Conservation (phyloP, 2,888 invertebrate species). For the Hoplodrina ambigua region DNA sequence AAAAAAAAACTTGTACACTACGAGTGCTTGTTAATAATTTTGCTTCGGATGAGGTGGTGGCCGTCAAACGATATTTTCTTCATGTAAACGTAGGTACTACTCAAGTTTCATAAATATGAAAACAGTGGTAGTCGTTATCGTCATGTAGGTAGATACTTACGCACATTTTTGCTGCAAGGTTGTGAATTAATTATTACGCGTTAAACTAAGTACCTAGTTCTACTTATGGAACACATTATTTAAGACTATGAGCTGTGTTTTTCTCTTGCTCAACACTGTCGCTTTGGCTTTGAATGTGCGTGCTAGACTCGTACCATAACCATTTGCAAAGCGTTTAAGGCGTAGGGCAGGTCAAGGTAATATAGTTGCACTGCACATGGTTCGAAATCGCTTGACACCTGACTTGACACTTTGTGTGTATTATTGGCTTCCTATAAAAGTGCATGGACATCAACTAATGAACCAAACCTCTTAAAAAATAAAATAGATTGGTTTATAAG, state of each 20-base stretch:
- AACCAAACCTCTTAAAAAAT: too few relatives aligned
- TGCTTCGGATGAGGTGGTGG: constrained; percentile 1
- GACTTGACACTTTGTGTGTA: neutral
- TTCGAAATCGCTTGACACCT: neutral
- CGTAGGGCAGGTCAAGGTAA: neutral
- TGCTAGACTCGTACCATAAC: too few relatives aligned
- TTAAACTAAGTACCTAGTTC: constrained; percentile 13
- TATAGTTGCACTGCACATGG: neutral
- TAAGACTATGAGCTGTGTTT: constrained; percentile 1
- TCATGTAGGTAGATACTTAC: constrained; percentile 25
- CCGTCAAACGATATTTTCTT: neutral
- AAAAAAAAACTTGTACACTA: neutral
- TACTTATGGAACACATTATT: constrained; percentile 21
- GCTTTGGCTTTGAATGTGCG: too few relatives aligned
- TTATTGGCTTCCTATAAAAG: too few relatives aligned
- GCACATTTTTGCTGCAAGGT: constrained; percentile 42
- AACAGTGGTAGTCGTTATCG: constrained; percentile 31
- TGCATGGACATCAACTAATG: too few relatives aligned
- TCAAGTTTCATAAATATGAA: constrained; percentile 39
- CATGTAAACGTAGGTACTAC: constrained; percentile 2
- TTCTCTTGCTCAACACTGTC: neutral
- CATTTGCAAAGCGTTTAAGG: too few relatives aligned
- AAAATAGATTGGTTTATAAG: too few relatives aligned
- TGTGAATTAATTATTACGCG: constrained; percentile 39
- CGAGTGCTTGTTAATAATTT: neutral